Base-by-base conservation (phyloP, 92 coral and sea anemone species). In the Zoanthus sansibaricus region DNA sequence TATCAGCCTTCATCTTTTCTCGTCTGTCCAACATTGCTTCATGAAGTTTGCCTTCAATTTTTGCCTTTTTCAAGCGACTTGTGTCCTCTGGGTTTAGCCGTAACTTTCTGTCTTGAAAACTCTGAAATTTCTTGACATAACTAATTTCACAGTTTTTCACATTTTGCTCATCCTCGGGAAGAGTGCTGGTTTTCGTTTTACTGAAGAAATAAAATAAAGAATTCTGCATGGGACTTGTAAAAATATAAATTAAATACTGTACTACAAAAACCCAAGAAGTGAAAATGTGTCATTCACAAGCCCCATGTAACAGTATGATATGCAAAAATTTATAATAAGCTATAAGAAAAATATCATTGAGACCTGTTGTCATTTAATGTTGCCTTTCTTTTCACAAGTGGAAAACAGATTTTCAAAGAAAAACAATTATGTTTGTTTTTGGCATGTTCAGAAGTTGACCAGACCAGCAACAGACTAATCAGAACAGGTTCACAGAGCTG, bases 1-100 rank as follows among this genome's bases (percentile, higher is more conserved):
- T 93, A 88, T 97, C 99, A 9, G 99, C 93, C 77, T 97, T 97
- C 99, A 97, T 97, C 86, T 97, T 97, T 83, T 97, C 98, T 79
- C 99, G 79, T 67, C 99, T 90, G 73, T 97, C 92, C 56, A 97
- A 87, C 93, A 97, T 92, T 86, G 91, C 98, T 80, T 95, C 99
- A 72, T 95, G 99, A 31, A 97, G 69, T 88, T 89, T 90, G 10
- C 99, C 99, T 54, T 90, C 94, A 20, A 76, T 64, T 75, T 88
- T 92, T 0, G 99, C 99, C 80, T 93, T 95, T 62, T 94, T 89
- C 78, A 97, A 89, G 54, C 93, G 90, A n/a, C 83, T 82, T 7
- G 88, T 77, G 72, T 93, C 98, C 72, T 95, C 93, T 47, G 92
- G 90, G 78, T 91, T 95, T 20, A 97, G 59, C 74, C 94, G 96